Percentiles rank a stretch among this genome's conserved stretches.
Evolutionary conservation across 2,888 invertebrate species (phyloP).

Genomic region (Myopa tessellatipennis): DNA sequence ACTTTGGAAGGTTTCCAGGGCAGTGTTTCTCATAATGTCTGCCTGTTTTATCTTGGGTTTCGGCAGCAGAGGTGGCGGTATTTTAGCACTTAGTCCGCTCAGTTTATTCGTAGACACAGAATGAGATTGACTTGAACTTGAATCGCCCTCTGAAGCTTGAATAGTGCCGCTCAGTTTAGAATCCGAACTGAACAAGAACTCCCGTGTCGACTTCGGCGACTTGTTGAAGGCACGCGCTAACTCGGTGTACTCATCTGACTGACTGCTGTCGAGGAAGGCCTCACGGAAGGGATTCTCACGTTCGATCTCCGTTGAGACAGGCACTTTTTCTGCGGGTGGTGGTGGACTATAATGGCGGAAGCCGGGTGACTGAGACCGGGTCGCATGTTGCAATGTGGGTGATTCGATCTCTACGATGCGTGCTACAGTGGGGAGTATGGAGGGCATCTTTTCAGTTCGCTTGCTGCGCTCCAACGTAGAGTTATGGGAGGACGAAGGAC

Average conservation of each 20-base stretch:
- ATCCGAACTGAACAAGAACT: constrained; percentile 59
- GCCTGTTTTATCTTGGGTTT: constrained; percentile 66
- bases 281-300: constrained; percentile 67
- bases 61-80: constrained; percentile 59
- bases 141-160: constrained; percentile 34
- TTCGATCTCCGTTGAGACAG: constrained; percentile 60
- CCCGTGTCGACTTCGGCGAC: constrained; percentile 56
- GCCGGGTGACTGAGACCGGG: constrained; percentile 31
- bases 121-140: constrained; percentile 53
- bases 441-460: constrained; percentile 55
- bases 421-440: constrained; percentile 63
- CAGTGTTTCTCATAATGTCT: constrained; percentile 63
- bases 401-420: constrained; percentile 65
- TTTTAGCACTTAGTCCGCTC: constrained; percentile 48
- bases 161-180: constrained; percentile 63
- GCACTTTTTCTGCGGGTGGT: constrained; percentile 49
- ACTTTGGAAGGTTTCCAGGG: constrained; percentile 64
- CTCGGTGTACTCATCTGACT: constrained; percentile 63
- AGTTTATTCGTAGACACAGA: constrained; percentile 60
- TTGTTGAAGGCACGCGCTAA: constrained; percentile 62
- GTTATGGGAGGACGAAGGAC: constrained; percentile 62
- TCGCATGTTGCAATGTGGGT: constrained; percentile 59
- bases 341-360: constrained; percentile 50
- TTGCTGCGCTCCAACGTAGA: constrained; percentile 58
- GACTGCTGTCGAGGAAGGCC: constrained; percentile 55